Base-by-base conservation (phyloP, 2,797 vertebrate species). In the Salarias fasciatus region DNA sequence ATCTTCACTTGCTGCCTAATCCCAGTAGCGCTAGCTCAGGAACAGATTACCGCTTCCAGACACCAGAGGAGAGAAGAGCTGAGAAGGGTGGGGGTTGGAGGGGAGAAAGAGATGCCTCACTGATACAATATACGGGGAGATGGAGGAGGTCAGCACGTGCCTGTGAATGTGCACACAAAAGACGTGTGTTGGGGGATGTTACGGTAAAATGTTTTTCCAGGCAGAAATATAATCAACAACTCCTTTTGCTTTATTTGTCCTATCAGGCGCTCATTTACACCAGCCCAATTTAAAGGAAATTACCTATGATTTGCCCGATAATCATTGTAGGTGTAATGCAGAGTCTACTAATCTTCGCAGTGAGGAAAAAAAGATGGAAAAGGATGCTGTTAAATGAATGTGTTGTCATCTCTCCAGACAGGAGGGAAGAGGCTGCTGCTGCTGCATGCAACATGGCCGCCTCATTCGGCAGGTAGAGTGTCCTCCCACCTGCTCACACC, bases 1-100 rank as follows among this genome's bases (percentile, higher is more conserved):
- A 85, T 90, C 91, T 91, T 83, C 90, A 91, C 86, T 81, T 63
- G 43, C 83, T 88, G 82, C 88, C 86, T 92, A 93, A 94, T 93
- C 90, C 91, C 87, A 88, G 85, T 83, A 87, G 80, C 85, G 83
- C 89, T 89, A 86, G 89, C 90, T 92, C 89, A 92, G 90, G 82
- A 89, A 80, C 86, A 92, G 88, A 92, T 93, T 91, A 92, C 88
- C 88, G 87, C 85, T 89, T 80, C 74, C 79, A 87, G 84, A 92
- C 89, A 88, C 87, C 83, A 88, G 88, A 91, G 84, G 72, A 80
- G 85, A 88, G 80, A 77, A 69, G 71, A 77, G 61, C 68, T 77
- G 72, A 76, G 75, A 64, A 56, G 75, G 68, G 71, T 54, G 84
- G 82, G 77, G 82, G 69, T 53, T 69, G 77, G 45, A 64, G 58